These are phyloP conservation scores for Gorsachius goisagi DNA, from an alignment of 2,113 vertebrate genomes.

Conservation along the genomic window DNA sequence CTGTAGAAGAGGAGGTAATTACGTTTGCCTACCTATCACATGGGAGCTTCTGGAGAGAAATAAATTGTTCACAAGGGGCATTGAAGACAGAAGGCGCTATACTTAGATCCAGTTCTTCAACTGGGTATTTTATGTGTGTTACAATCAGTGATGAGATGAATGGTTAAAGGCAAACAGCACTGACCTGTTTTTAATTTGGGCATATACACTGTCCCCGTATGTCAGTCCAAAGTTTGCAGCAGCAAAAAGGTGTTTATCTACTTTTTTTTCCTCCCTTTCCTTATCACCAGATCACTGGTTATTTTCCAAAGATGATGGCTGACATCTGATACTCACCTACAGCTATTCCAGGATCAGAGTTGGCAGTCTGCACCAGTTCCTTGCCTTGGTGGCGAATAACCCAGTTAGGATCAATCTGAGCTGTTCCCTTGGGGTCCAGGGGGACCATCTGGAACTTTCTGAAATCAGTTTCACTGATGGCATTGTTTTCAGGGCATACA, in stretches of 20 bases:
- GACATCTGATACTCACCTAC: constrained; percentile 82
- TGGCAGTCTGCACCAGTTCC: constrained; percentile 96
- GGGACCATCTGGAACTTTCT: constrained; percentile 99
- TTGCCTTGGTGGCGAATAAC: constrained; percentile 97
- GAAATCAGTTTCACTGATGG: constrained; percentile 93
- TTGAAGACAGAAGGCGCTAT: background rate
- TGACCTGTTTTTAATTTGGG: background rate
- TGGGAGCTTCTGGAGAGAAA: background rate
- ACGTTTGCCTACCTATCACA: background rate
- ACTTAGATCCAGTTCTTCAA: background rate
- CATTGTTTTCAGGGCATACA: constrained; percentile 93
- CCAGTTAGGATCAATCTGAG: constrained; percentile 98
- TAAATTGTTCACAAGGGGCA: background rate
- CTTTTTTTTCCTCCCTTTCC: background rate
- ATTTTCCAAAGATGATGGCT: background rate
- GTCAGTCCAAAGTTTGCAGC: background rate
- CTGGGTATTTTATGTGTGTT: background rate
- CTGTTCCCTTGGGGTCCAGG: constrained; percentile 96
- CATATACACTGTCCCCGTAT: rapidly evolving
- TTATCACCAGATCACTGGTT: background rate
- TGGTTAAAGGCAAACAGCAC: background rate
- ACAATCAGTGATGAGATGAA: background rate
- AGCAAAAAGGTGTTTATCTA: background rate
- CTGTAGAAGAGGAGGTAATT: background rate
- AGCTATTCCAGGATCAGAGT: constrained; percentile 96